Base-by-base conservation (phyloP, 2,888 invertebrate genomes). In the Xestoiulus laeticollis region DNA sequence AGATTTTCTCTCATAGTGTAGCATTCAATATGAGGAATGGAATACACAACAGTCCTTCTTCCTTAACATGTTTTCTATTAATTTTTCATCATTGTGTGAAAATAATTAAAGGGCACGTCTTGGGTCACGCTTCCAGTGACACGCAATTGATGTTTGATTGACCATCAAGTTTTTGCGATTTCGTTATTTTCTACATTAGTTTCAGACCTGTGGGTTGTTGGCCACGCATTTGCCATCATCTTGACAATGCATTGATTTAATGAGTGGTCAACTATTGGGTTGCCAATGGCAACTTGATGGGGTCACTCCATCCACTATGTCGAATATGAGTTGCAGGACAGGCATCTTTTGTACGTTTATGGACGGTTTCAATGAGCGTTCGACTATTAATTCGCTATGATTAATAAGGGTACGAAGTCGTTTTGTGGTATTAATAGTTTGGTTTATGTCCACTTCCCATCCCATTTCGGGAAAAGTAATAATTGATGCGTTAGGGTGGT, bases 381-480 rank as follows among this genome's bases (percentile, higher is more conserved):
- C 53, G 53, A 59, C 53, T 59, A 59, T 59, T 59, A 59, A 59
- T 59, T 59, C 53, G 53, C 53, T 59, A 59, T 59, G 53, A 59
- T 59, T 59, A 59, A 59, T 59, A 59, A 59, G 53, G 53, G 53
- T 59, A 19, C 53, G 53, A 59, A 59, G 53, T 59, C 53, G 53
- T 59, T 59, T 59, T 59, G 53, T n/a, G 53, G 53, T 59, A 59
- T 59, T 59, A 59, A 59, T 59, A 59, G 53, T 59, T 59, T n/a
- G 53, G 53, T 59, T 59, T 59, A 59, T 59, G 53, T 6, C n/a
- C 53, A 59, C 53, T 59, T 59, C 53, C 53, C 6, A 59, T 59
- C 53, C 53, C 53, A 59, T 59, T 59, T 59, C 53, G 53, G n/a
- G 53, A n/a, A 16, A n/a, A 59, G n/a, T n/a, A 59, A 59, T 59